phyloP scores from a whole-genome alignment of 1,140 invertebrate genomes.

The Drosophila truncata region DNA sequence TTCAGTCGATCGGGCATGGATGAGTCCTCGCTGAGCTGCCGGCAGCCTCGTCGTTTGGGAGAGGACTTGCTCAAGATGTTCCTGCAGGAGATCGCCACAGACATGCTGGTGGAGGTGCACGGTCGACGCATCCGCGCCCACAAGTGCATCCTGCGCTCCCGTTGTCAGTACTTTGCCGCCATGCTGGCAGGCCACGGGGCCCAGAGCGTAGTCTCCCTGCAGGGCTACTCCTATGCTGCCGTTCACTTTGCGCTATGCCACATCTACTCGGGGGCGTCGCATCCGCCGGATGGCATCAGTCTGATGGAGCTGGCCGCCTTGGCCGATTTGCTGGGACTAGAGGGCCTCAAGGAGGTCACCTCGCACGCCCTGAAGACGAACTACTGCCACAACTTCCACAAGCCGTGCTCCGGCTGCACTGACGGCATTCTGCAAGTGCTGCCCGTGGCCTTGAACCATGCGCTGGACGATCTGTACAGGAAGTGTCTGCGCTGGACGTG shows the following conservation, averaged over 20 bases:
- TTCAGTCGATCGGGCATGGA: constrained; percentile 85
- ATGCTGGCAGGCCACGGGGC: constrained; percentile 94
- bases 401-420: constrained; percentile 92
- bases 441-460: constrained; percentile 92
- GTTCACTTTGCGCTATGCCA: constrained; percentile 96
- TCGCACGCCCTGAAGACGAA: constrained; percentile 94
- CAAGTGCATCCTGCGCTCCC: constrained; percentile 94
- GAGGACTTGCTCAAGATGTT: constrained; percentile 95
- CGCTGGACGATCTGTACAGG: constrained; percentile 94
- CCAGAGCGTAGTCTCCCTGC: constrained; percentile 92
- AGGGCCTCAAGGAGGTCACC: constrained; percentile 95
- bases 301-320: constrained; percentile 94
- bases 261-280: constrained; percentile 95
- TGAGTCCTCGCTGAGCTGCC: constrained; percentile 85
- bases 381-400: constrained; percentile 91
- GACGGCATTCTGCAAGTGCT: constrained; percentile 93
- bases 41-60: constrained; percentile 88
- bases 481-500: constrained; percentile 95
- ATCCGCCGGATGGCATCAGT: constrained; percentile 93
- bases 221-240: constrained; percentile 93
- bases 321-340: constrained; percentile 94
- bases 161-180: constrained; percentile 96
- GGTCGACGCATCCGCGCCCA: constrained; percentile 93
- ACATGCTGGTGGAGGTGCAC: constrained; percentile 92
- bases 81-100: constrained; percentile 94